A percentile compares a stretch with the other conserved stretches of the same genome.
Conservation (phyloP, 2,113 vertebrate genomes). For the Austrofundulus limnaeus region DNA sequence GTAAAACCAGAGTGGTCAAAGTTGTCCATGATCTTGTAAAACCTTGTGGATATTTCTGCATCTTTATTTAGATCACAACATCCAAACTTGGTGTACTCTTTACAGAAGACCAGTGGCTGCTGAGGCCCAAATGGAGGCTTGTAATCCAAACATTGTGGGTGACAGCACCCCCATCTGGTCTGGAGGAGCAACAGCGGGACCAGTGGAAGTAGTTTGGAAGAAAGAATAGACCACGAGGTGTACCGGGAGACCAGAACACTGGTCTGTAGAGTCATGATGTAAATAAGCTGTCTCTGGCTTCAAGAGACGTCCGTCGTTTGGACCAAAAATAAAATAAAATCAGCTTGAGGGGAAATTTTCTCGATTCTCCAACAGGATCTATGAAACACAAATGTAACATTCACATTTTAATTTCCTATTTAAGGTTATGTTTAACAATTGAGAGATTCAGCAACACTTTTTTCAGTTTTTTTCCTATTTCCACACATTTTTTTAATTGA, state of each 20-base stretch:
- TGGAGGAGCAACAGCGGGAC: constrained; percentile 62
- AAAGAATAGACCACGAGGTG: constrained; percentile 5
- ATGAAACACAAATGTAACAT: constrained; percentile 6
- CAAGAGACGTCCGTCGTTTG: constrained; percentile 8
- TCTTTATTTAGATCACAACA: constrained; percentile 80
- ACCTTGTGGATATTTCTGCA: constrained; percentile 63
- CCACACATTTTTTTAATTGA: too few relatives aligned
- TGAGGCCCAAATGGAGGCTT: constrained; percentile 83
- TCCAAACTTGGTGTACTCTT: constrained; percentile 80
- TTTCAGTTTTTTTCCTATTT: too few relatives aligned
- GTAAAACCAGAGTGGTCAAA: constrained; percentile 78
- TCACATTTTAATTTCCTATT: background rate
- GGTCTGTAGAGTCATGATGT: constrained; percentile 46
- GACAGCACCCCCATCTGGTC: constrained; percentile 60
- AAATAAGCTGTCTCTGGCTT: constrained; percentile 9
- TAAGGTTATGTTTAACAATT: too few relatives aligned
- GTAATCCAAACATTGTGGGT: constrained; percentile 83
- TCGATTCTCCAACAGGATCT: constrained; percentile 6
- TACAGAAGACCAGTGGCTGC: constrained; percentile 79
- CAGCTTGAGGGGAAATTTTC: constrained; percentile 2
- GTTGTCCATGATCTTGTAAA: constrained; percentile 76
- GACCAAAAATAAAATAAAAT: constrained; percentile 1
- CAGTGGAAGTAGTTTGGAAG: constrained; percentile 21
- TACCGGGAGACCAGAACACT: constrained; percentile 1
- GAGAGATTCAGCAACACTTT: too few relatives aligned